Conservation (phyloP, 2,797 vertebrate genomes). For the Phalloptychus januarius region DNA sequence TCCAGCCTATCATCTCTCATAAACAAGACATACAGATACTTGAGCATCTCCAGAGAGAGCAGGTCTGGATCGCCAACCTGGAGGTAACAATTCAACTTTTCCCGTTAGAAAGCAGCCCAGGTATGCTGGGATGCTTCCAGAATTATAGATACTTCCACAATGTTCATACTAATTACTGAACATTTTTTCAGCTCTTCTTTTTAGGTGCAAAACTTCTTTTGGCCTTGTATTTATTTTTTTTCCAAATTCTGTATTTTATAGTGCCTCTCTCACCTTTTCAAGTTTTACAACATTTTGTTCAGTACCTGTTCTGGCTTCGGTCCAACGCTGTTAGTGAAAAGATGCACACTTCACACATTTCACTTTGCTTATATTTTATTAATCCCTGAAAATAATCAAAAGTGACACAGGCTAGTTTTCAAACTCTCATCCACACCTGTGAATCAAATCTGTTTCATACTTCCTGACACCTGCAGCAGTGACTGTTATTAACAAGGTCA, state of each 20-base stretch:
- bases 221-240: background rate
- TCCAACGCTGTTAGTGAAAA: conserved; percentile 1
- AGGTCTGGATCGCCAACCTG: background rate
- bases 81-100: background rate
- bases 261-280: background rate
- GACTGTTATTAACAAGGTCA: conserved; percentile 13
- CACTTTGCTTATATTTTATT: background rate
- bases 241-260: background rate
- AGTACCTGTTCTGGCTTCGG: background rate
- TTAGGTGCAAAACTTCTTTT: background rate
- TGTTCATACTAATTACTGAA: background rate
- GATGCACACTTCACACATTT: conserved; percentile 1
- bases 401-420: conserved; percentile 4
- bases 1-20: background rate
- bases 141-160: background rate
- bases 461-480: conserved; percentile 7
- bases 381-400: conserved; percentile 16
- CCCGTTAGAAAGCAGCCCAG: background rate
- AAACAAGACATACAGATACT: background rate
- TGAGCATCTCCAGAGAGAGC: background rate
- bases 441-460: conserved; percentile 7
- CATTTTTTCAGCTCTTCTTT: background rate
- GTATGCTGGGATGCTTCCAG: background rate
- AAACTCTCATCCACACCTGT: conserved; percentile 4
- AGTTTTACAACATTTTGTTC: background rate